A percentile compares a stretch with the other conserved stretches of the same genome.
phyloP scores from a whole-genome alignment of 2,797 vertebrate genomes.

The Menidia menidia region DNA sequence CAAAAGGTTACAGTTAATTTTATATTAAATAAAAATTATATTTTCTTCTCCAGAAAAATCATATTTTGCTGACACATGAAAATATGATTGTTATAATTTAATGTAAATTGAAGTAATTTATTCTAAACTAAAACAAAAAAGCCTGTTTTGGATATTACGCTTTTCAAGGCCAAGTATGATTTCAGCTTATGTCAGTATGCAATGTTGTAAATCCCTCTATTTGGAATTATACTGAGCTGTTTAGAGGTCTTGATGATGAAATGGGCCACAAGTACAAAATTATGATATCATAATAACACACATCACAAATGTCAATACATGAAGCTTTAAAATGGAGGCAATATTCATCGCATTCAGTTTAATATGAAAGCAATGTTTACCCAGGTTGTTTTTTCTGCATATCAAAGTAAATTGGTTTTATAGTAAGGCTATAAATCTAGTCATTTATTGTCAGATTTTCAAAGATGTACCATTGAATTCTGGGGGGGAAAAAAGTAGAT shows the following conservation, averaged over 20 bases:
- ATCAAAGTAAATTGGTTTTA: neutral
- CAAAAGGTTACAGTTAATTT: conserved; percentile 1
- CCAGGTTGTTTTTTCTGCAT: neutral
- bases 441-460: neutral
- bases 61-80: conserved; percentile 32
- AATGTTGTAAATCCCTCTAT: conserved; percentile 45
- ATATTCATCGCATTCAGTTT: neutral
- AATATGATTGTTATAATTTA: conserved; percentile 33
- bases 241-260: conserved; percentile 49
- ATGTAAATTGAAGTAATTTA: conserved; percentile 41
- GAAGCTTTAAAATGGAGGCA: neutral
- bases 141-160: conserved; percentile 40
- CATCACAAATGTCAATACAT: conserved; percentile 34
- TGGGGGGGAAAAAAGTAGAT: too few relatives aligned
- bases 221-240: conserved; percentile 41
- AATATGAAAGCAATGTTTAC: neutral
- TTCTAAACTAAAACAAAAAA: conserved; percentile 24
- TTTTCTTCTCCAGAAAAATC: conserved; percentile 9
- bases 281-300: conserved; percentile 25
- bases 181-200: conserved; percentile 31
- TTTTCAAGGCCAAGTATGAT: conserved; percentile 43
- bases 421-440: neutral
- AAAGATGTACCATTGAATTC: neutral
- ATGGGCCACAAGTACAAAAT: conserved; percentile 26
- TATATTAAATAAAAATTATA: neutral